phyloP scores from a whole-genome alignment of 2,888 invertebrate species.

The Polyommatus iphigenia region DNA sequence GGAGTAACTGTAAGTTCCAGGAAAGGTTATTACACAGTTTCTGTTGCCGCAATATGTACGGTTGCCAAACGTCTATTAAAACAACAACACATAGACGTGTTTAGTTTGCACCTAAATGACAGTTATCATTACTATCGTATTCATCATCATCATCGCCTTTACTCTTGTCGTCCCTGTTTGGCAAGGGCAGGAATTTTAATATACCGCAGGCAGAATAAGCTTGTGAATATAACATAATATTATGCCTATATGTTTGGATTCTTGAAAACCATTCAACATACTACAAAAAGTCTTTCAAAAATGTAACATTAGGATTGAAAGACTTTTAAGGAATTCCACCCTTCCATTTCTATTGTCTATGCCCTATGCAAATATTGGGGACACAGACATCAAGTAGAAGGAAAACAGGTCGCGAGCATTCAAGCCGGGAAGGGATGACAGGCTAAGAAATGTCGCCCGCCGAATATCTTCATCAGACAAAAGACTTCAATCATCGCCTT shows the following conservation, averaged over 20 bases:
- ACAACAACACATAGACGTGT: too few relatives aligned
- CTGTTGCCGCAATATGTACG: too few relatives aligned
- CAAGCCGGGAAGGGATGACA: constrained; percentile 4
- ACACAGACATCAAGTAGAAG: constrained; percentile 21
- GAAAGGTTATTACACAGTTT: too few relatives aligned
- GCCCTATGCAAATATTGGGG: constrained; percentile 19
- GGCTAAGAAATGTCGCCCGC: constrained; percentile 4
- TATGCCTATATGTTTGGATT: background rate
- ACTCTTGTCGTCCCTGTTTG: background rate
- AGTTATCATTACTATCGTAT: too few relatives aligned
- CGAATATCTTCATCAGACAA: constrained; percentile 13
- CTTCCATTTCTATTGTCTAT: constrained; percentile 7
- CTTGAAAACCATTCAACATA: background rate
- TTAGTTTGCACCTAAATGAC: too few relatives aligned
- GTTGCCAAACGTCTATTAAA: too few relatives aligned
- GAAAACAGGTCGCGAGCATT: constrained; percentile 24
- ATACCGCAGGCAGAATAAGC: background rate
- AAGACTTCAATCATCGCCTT: constrained; percentile 16
- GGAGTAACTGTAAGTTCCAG: too few relatives aligned
- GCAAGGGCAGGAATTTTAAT: background rate
- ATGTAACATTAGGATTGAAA: background rate
- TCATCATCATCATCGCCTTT: background rate
- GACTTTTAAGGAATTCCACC: constrained; percentile 1
- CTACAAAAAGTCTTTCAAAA: background rate
- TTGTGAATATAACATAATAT: background rate